phyloP scores from a whole-genome alignment of 2,797 vertebrate species.

The Eidolon dupreanum region DNA sequence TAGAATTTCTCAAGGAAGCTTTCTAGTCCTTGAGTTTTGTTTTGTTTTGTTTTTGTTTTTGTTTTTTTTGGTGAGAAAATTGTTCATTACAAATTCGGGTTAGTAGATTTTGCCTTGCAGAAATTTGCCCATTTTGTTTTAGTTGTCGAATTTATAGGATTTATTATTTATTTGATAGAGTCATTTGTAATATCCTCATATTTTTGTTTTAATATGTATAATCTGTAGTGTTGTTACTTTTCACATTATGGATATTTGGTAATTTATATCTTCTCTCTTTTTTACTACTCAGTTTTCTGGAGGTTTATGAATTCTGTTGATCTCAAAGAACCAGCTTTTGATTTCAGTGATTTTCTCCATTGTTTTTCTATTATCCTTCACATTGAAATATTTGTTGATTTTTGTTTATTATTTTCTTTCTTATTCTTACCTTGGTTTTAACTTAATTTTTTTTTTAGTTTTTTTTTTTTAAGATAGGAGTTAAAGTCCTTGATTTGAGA shows the following conservation, averaged over 20 bases:
- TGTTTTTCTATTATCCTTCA: conserved; percentile 35
- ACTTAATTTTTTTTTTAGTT: neutral
- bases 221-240: neutral
- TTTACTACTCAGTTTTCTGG: neutral
- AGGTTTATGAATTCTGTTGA: neutral
- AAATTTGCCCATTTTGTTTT: conserved; percentile 19
- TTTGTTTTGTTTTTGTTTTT: neutral
- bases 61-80: neutral
- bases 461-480: neutral
- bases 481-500: neutral
- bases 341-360: neutral
- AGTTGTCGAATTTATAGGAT: neutral
- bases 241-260: neutral
- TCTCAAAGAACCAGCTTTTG: neutral
- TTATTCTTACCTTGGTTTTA: neutral
- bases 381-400: neutral
- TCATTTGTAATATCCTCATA: neutral
- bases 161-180: neutral
- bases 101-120: neutral
- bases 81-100: neutral
- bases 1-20: neutral
- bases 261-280: neutral
- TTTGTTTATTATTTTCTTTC: conserved; percentile 19
- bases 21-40: neutral
- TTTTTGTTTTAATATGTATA: neutral